Base-by-base conservation (phyloP, 2,888 invertebrate species). In the Yponomeuta malinellus region DNA sequence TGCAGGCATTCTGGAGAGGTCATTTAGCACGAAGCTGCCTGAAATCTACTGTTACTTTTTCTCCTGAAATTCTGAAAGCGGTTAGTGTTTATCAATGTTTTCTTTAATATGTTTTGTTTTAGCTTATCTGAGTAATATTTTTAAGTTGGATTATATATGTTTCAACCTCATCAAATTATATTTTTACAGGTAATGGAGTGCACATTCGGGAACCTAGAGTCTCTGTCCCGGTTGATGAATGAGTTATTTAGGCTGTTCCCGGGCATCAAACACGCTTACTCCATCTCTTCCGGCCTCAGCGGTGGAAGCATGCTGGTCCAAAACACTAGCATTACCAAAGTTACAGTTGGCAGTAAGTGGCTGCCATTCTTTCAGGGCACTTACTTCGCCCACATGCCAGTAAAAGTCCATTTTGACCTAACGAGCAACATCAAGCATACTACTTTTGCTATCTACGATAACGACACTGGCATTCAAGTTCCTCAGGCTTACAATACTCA, bases 1-100 rank as follows among this genome's bases (percentile, higher is more conserved):
- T 92, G 10, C 91, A 92, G 75, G 83, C 90, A 0, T 75, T 81
- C 69, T 91, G 91, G 91, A 81, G 89, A 77, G 90, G 90, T 2
- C 72, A 77, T 9, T 86, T 87, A 84, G 84, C 83, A 0, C 81
- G 89, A 23, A 87, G 82, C 68, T 86, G 85, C 72, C 76, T 92
- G 12, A 74, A 65, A 0, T 48, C 72, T 77, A 78, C 43, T 73
- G 29, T 80, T 0, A 12, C 52, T 9, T 75, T 86, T 9, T 75
- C 85, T 1, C 73, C 84, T 9, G 91, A 92, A 6, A 70, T 83
- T 29, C 71, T 79, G 0, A 90, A 87, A 81, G 63, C 73, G 65
- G 91, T 91, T 71, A 81, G 87, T 81, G n/a, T 52, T 63, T 15
- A 63, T n/a, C 4, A 63, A 63, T 63, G 15, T 63, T 15, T 15